Percentiles rank a stretch among this genome's conserved stretches.
Evolutionary conservation across 2,888 invertebrate species (phyloP).

Genomic region (Harpagoxenus sublaevis): DNA sequence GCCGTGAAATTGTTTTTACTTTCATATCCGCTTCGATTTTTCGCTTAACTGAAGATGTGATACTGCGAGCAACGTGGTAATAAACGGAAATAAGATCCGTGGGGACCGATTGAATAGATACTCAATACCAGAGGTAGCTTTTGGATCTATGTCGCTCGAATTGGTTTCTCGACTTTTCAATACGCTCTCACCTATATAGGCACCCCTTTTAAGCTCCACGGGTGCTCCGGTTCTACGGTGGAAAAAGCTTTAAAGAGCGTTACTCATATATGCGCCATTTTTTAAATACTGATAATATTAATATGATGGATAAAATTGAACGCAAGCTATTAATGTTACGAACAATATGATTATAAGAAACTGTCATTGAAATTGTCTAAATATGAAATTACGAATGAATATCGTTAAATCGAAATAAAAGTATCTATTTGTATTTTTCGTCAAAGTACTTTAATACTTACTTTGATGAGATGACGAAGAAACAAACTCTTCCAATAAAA

Average conservation of each 20-base stretch:
- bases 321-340: background rate
- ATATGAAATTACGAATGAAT: background rate
- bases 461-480: background rate
- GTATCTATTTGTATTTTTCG: background rate
- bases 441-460: background rate
- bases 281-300: conserved; percentile 19
- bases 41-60: conserved; percentile 44
- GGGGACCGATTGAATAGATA: conserved; percentile 52
- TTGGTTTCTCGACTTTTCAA: conserved; percentile 53
- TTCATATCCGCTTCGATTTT: conserved; percentile 33
- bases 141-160: conserved; percentile 48
- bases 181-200: conserved; percentile 39
- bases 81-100: conserved; percentile 55
- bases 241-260: conserved; percentile 10
- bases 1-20: conserved; percentile 40
- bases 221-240: conserved; percentile 2
- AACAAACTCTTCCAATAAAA: background rate
- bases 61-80: conserved; percentile 35
- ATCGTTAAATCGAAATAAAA: background rate
- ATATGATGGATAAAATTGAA: background rate
- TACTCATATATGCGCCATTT: conserved; percentile 4
- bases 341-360: background rate
- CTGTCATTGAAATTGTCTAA: background rate
- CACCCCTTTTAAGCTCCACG: conserved; percentile 15
- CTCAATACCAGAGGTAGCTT: conserved; percentile 53